phyloP scores from a whole-genome alignment of 1,140 invertebrate genomes.

The Sarcophaga peregrina region DNA sequence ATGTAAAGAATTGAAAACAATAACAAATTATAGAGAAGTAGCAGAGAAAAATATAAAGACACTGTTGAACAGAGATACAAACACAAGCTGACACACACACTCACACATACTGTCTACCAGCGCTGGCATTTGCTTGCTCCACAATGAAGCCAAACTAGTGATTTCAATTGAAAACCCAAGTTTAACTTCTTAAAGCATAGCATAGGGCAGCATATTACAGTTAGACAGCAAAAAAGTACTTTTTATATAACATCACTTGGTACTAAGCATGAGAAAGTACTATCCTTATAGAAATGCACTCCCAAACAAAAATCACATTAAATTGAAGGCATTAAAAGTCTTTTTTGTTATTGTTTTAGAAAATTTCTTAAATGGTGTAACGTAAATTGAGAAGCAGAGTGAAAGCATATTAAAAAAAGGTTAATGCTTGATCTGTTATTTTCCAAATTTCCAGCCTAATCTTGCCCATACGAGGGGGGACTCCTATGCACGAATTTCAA shows the following conservation, averaged over 20 bases:
- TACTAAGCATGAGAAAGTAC: not conserved
- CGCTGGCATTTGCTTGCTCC: not conserved
- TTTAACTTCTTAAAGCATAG: not conserved
- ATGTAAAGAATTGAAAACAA: not conserved
- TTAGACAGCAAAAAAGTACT: not conserved
- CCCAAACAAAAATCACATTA: too few species aligned
- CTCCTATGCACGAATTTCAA: too few species aligned
- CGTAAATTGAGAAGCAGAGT: too few species aligned
- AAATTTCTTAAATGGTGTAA: too few species aligned
- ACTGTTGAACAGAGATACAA: not conserved
- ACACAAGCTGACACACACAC: not conserved
- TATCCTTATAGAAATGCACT: too few species aligned
- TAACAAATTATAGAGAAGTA: not conserved
- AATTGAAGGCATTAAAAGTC: too few species aligned
- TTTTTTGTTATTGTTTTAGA: too few species aligned
- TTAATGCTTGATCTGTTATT: too few species aligned
- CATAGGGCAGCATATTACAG: not conserved
- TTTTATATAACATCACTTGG: not conserved
- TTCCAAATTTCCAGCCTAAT: too few species aligned
- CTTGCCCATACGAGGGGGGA: too few species aligned
- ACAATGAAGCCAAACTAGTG: not conserved
- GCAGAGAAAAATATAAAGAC: not conserved
- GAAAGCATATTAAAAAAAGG: too few species aligned
- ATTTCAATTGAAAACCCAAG: not conserved
- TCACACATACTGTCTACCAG: not conserved